Conservation (phyloP, 2,888 invertebrate species). For the Synergus gifuensis region DNA sequence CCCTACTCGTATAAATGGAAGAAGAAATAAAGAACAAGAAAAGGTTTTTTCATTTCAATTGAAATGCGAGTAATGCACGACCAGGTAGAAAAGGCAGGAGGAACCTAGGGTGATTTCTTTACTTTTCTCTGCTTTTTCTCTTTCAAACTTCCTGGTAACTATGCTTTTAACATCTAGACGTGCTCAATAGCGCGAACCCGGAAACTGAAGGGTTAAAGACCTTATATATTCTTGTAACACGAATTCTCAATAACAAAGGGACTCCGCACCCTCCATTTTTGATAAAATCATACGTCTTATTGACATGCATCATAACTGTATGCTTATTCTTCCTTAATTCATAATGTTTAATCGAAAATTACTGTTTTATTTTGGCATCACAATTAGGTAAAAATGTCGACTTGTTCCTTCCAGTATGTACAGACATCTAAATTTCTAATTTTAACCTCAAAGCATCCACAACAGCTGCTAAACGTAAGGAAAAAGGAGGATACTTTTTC, state of each 20-base stretch:
- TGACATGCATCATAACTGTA: not conserved
- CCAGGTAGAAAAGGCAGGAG: constrained; percentile 32
- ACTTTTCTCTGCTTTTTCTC: not conserved
- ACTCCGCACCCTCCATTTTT: not conserved
- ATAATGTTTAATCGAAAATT: not conserved
- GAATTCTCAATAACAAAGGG: not conserved
- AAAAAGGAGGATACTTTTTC: not conserved
- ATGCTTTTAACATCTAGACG: not conserved
- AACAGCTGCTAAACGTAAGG: not conserved
- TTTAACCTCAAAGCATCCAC: not conserved
- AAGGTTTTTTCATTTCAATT: constrained; percentile 43
- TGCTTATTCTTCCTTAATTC: not conserved
- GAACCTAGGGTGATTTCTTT: not conserved
- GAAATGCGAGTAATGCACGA: constrained; percentile 46
- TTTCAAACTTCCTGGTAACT: not conserved
- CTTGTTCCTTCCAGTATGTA: no score
- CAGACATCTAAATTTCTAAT: not conserved
- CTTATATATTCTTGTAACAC: not conserved
- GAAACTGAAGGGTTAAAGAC: not conserved
- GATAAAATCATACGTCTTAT: not conserved
- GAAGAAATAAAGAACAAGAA: constrained; percentile 33
- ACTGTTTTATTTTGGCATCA: no score
- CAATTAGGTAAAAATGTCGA: no score
- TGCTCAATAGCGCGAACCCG: constrained; percentile 4
- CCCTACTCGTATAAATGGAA: not conserved